A percentile compares a stretch with the other conserved stretches of the same genome.
These are phyloP conservation scores for Urocynchramus pylzowi DNA, from an alignment of 2,113 vertebrate genomes.

Conservation along the genomic window DNA sequence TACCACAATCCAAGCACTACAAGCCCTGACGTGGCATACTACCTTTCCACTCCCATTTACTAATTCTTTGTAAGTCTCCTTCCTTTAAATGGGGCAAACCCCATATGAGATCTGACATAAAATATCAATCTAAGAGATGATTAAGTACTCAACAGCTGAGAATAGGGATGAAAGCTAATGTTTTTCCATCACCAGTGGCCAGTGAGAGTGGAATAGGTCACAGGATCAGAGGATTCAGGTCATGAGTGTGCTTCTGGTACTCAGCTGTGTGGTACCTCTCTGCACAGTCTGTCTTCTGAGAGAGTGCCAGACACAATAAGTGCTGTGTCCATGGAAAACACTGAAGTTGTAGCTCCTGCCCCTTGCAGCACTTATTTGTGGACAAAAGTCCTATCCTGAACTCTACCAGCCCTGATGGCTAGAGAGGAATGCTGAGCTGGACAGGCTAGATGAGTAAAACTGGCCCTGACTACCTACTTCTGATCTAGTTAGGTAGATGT, in stretches of 20 bases:
- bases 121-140: background rate
- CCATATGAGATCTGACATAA: background rate
- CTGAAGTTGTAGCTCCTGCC: background rate
- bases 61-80: background rate
- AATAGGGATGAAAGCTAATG: background rate
- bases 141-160: background rate
- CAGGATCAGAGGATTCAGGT: background rate
- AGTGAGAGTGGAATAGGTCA: background rate
- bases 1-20: background rate
- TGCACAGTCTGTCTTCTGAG: background rate
- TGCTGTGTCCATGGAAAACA: background rate
- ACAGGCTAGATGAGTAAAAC: fast-evolving
- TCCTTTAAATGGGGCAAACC: background rate
- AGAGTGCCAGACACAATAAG: too few relatives aligned
- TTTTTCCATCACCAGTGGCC: background rate
- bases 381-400: background rate
- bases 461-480: background rate
- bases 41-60: background rate
- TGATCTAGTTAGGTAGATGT: background rate
- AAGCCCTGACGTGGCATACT: fast-evolving
- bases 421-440: background rate
- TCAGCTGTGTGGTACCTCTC: background rate
- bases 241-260: background rate
- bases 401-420: background rate
- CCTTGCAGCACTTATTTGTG: background rate